phyloP scores from a whole-genome alignment of 1,140 invertebrate genomes.

The Scaptomyza graminum region DNA sequence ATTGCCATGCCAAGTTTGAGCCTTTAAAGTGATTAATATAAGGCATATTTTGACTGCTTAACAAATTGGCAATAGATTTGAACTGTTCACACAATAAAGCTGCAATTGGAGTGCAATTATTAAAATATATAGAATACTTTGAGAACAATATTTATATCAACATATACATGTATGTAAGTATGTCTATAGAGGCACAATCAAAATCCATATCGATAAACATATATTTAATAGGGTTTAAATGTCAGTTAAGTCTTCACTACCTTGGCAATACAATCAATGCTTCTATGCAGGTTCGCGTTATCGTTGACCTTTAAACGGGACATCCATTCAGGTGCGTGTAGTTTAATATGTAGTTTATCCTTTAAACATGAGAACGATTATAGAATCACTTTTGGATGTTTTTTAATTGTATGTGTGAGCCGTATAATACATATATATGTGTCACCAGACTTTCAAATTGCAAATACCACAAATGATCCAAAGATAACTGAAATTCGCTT shows the following conservation, averaged over 20 bases:
- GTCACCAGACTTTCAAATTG: too few species aligned
- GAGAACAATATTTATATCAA: background rate
- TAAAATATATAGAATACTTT: background rate
- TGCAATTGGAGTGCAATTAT: slow-evolving; percentile 1
- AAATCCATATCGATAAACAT: slow-evolving; percentile 12
- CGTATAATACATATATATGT: too few species aligned
- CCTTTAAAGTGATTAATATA: background rate
- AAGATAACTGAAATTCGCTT: too few species aligned
- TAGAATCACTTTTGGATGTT: slow-evolving; percentile 30
- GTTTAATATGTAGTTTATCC: slow-evolving; percentile 81
- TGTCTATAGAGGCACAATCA: background rate
- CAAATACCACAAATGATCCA: too few species aligned
- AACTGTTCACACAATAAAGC: background rate
- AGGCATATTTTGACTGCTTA: background rate
- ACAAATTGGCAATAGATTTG: background rate
- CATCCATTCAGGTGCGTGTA: slow-evolving; percentile 88
- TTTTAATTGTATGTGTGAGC: slow-evolving; percentile 4
- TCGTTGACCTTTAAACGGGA: slow-evolving; percentile 85
- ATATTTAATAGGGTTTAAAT: background rate
- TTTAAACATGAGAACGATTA: slow-evolving; percentile 60
- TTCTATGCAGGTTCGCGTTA: slow-evolving; percentile 86
- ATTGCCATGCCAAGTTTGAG: slow-evolving; percentile 43
- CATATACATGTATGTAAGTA: background rate
- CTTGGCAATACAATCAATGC: slow-evolving; percentile 89
- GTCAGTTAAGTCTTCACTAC: slow-evolving; percentile 75